Base-by-base conservation (phyloP, 30 jellyfish, hydroid and myxozoan genomes). In the Cassiopea andromeda region DNA sequence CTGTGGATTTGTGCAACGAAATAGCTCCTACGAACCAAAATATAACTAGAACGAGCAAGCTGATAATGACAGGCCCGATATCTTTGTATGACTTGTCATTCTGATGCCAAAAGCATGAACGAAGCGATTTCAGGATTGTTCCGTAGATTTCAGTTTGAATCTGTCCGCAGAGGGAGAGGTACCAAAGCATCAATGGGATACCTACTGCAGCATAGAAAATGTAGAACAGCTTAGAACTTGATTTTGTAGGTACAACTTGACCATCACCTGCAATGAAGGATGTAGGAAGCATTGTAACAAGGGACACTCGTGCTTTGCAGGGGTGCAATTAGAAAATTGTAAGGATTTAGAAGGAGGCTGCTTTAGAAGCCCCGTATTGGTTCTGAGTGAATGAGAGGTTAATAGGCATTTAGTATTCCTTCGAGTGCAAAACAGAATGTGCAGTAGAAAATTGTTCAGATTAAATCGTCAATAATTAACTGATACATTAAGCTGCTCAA, bases 101-200 rank as follows among this genome's bases (percentile, higher is more conserved):
- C 73, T 48, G 75, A 66, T 70, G 85, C 88, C 94, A 84, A 1
- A 78, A 46, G 6, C 72, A 79, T 5, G 89, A 69, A 92, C 92
- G 94, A 58, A 77, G 48, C 54, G 48, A 46, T 68, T 60, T 60
- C 38, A 91, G 75, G 14, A 78, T 61, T 78, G 18, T 43, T 17
- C 77, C 27, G 77, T 91, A 81, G 69, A 91, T 10, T 54, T 64
- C 85, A 45, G 89, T 91, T 81, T 81, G 90, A 2, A 77, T 69
- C 48, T 91, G 89, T 7, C 97, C 97, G 38, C 93, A 84, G 64
- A 85, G 86, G 19, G 97, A 77, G 45, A 91, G 83, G 46, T 80
- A 85, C 92, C 93, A 81, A 49, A 91, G 64, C 94, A 91, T 91
- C 92, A 85, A 47, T 1, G 97, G 97, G 1, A 91, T 78, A 1